Conservation (phyloP, 2,888 invertebrate genomes). For the Strigamia maritima region DNA sequence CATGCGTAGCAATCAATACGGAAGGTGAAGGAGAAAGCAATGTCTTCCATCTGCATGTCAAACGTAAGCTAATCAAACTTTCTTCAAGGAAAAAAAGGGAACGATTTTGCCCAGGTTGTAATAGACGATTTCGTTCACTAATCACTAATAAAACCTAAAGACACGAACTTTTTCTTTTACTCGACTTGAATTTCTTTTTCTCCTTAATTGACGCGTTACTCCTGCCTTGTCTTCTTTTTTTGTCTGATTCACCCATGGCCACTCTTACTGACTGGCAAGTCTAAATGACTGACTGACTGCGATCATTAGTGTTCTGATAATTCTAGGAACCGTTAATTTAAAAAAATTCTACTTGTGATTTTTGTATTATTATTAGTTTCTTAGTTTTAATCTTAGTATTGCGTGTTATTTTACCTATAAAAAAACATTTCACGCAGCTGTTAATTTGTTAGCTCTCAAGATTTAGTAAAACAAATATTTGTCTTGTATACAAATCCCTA, state of each 20-base stretch:
- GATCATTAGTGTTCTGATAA: not conserved
- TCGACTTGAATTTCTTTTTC: not conserved
- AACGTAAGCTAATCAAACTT: slow-evolving; percentile 43
- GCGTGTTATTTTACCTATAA: too few species aligned
- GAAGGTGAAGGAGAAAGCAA: slow-evolving; percentile 64
- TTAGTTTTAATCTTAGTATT: not conserved
- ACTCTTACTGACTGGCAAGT: not conserved
- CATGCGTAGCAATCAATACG: slow-evolving; percentile 81
- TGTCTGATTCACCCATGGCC: not conserved
- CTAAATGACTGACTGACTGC: not conserved
- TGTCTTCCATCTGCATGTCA: slow-evolving; percentile 44
- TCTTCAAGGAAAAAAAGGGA: not conserved
- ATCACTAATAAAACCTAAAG: slow-evolving; percentile 16
- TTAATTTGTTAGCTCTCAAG: too few species aligned
- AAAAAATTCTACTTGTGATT: not conserved
- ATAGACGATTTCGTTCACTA: slow-evolving; percentile 1
- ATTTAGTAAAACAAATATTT: too few species aligned
- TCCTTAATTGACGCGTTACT: slow-evolving; percentile 12
- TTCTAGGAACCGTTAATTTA: not conserved
- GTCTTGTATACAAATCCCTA: too few species aligned
- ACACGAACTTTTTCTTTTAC: not conserved
- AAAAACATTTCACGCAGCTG: too few species aligned
- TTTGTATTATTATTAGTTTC: not conserved
- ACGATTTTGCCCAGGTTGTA: not conserved
- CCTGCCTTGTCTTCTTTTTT: not conserved